These are phyloP conservation scores for Acrocephalus arundinaceus DNA, from an alignment of 2,113 vertebrate species.

Conservation along the genomic window DNA sequence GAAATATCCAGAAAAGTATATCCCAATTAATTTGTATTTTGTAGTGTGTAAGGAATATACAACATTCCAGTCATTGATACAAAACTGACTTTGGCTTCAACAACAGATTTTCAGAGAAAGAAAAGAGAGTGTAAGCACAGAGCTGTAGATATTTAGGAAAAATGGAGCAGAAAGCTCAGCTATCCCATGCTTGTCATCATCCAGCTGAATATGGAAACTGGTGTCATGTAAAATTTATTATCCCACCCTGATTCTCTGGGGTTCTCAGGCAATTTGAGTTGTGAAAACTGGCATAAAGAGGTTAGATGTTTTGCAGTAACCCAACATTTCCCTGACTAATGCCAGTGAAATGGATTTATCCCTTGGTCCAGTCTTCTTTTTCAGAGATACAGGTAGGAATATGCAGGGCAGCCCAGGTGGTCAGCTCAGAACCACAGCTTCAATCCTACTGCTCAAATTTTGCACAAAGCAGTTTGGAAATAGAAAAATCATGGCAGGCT, in stretches of 20 bases:
- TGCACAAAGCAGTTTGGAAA: background rate
- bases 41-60: background rate
- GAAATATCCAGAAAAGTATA: background rate
- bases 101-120: background rate
- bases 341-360: background rate
- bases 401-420: background rate
- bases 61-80: rapidly evolving
- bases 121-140: background rate
- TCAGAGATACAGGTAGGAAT: background rate
- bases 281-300: background rate
- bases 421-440: background rate
- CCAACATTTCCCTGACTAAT: background rate
- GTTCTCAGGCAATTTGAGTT: background rate
- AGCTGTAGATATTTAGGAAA: background rate
- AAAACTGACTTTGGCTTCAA: background rate
- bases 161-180: background rate
- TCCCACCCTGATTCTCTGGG: background rate
- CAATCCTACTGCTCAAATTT: background rate
- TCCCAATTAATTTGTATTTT: background rate
- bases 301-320: background rate
- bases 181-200: background rate
- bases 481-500: rapidly evolving
- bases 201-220: too few relatives aligned
- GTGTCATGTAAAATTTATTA: background rate
- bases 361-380: background rate